Evolutionary conservation across 2,888 invertebrate species (phyloP), one percentile per base, ranked within the genome.

Genomic region (Cyrtodaria siliqua): DNA sequence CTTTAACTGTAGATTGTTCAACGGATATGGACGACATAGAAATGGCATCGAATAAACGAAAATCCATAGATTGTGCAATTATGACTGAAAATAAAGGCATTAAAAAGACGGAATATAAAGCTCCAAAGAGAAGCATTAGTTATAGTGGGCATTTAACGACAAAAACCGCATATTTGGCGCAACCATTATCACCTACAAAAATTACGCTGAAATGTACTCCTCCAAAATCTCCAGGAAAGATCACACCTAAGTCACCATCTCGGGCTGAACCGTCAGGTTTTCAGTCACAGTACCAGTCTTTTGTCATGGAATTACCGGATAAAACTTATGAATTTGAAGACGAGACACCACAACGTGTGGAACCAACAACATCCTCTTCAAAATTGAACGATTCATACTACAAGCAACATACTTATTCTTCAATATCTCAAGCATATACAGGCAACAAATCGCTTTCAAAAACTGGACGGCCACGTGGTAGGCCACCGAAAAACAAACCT

Each of bases 271-370:
- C 80, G 6, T 56, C 68, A 16, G 76, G 76, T 0, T 80, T 80
- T 44, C 76, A 77, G 56, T 80, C 80, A 16, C 62, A 80, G 52
- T 80, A 77, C 24, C 76, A 80, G 44, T 80, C 80, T 2, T 80
- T 80, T 56, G 80, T 80, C 0, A 73, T 69, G 66, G 79, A 79
- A 55, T 29, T 71, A 12, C 76, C 79, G 14, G 76, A 80, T 24
- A 80, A 53, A 42, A 66, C 73, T n/a, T 73, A 70, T 38, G 56
- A 66, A 23, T 77, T 67, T 52, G 70, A 80, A 16, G 71, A 66
- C 0, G 64, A 64, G 27, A 50, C 66, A 29, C 62, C 62, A 24
- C 50, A 52, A 20, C n/a, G 47, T 29, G 27, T 61, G 9, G 59
- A 75, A 26, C 44, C n/a, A 9, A 3, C 44, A 12, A 27, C 57